A percentile compares a stretch with the other conserved stretches of the same genome.
These are phyloP conservation scores for Lepidonotus clava DNA, from an alignment of 2,888 invertebrate species.

Conservation along the genomic window DNA sequence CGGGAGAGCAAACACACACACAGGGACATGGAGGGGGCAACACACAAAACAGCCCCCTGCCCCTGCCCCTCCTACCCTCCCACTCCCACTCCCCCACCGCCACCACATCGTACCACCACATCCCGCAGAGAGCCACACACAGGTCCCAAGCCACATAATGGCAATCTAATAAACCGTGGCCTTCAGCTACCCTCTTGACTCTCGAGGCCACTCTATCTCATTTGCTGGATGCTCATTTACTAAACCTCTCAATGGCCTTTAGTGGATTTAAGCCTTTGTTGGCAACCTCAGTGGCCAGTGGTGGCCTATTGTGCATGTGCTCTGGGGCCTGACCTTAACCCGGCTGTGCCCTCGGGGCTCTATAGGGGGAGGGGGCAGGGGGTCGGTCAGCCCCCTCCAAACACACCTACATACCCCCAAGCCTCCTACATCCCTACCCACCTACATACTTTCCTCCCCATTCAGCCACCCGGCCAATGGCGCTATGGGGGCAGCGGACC, in stretches of 20 bases:
- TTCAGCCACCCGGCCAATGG: not conserved
- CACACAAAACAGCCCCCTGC: not conserved
- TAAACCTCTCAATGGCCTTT: slow-evolving; percentile 14
- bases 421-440: not conserved
- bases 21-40: not conserved
- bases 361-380: too few relatives aligned
- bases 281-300: not conserved
- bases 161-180: not conserved
- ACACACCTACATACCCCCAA: not conserved
- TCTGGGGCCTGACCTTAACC: slow-evolving; percentile 24
- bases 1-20: not conserved
- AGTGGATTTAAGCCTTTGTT: slow-evolving; percentile 25
- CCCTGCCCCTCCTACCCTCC: not conserved
- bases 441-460: not conserved
- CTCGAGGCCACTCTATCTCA: slow-evolving; percentile 40
- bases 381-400: slow-evolving; percentile 1
- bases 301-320: slow-evolving; percentile 41
- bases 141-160: not conserved
- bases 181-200: slow-evolving; percentile 24
- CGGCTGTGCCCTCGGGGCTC: not conserved
- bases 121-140: not conserved
- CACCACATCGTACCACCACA: not conserved
- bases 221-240: slow-evolving; percentile 41
- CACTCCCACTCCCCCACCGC: not conserved
- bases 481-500: not conserved